Evolutionary conservation across 2,113 vertebrate genomes (phyloP), one percentile per base, ranked within the genome.

Genomic region (Gila orcuttii): DNA sequence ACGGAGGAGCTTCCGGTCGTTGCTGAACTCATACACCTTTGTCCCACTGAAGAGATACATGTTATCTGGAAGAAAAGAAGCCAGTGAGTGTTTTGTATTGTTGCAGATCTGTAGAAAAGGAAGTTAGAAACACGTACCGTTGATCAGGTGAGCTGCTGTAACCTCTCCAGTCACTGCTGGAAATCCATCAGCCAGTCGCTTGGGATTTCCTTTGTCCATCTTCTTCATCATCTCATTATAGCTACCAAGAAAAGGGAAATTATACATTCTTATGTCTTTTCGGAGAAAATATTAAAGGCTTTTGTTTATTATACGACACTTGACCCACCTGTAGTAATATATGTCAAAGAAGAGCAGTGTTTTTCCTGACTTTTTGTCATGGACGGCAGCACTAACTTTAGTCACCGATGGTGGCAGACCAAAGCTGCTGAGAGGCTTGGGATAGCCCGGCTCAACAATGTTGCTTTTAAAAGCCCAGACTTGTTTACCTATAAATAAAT

Each of bases 381-480:
- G 93, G 59, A 97, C 91, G 64, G 94, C 96, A 3, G 97, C 97
- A 75, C 96, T 93, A 3, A 98, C 90, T 84, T 94, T 96, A 78
- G 86, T 92, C 19, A 97, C 77, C 0, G 23, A 89, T 77, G 79
- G 90, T 0, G 96, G 96, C 64, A 98, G 93, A 47, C 96, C 96
- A 1, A 96, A 89, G 4, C 0, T 93, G 81, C 92, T 87, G 45
- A 99, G 94, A 0, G 86, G 19, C 84, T 83, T 95, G 6, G 96
- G 96, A 55, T 96, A 97, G 19, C 93, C 95, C 1, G 1, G 64
- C 8, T 85, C 82, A 11, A 96, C 28, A 0, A 95, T 91, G 33
- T 96, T 96, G 47, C 93, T 96, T 3, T n/a, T 93, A 85, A 98
- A 86, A 39, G 94, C 93, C 97, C 97, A 98, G 3, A 97, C 95